Base-by-base conservation (phyloP, 2,797 vertebrate species). In the Coreius guichenoti region DNA sequence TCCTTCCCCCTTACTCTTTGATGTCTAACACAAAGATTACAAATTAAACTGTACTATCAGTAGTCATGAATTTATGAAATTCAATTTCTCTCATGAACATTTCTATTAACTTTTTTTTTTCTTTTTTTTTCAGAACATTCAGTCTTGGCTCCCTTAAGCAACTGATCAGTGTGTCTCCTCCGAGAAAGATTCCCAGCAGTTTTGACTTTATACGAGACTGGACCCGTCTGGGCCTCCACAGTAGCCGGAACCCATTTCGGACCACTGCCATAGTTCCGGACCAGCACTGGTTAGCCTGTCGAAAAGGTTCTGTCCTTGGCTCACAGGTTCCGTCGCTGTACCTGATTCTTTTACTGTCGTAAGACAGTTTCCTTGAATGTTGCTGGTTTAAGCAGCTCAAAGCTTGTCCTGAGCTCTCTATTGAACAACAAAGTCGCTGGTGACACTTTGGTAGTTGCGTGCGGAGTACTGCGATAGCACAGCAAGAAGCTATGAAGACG, bases 221-320 rank as follows among this genome's bases (percentile, higher is more conserved):
- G 70, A 49, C 70, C 78, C 1, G 61, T 80, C 45, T 83, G 36
- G 11, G 61, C 16, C 14, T 81, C 23, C 43, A 76, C 76, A n/a
- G 54, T 76, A 23, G 75, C 87, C 2, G 68, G 74, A 68, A 85
- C n/a, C 86, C 72, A 86, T 73, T 80, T 83, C 23, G 45, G 67
- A 23, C 75, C 67, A 8, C 17, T 19, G 0, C 17, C 56, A 56
- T 83, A 88, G 9, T 83, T 86, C 31, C 49, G 45, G 8, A 65
- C 87, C 56, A 88, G 49, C 19, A 21, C 51, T 54, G 17, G 17
- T 54, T 17, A 54, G 17, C 17, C 51, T 54, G 7, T 54, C 6
- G 51, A 21, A 21, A 54, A 54, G 17, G 51, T 54, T 54, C 19
- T 54, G 19, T 21, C 19, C 51, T 21, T 54, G 51, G 51, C 19